Percentiles rank a stretch among this genome's conserved stretches.
Evolutionary conservation across 2,797 vertebrate species (phyloP).

Genomic region (Momotus momota): DNA sequence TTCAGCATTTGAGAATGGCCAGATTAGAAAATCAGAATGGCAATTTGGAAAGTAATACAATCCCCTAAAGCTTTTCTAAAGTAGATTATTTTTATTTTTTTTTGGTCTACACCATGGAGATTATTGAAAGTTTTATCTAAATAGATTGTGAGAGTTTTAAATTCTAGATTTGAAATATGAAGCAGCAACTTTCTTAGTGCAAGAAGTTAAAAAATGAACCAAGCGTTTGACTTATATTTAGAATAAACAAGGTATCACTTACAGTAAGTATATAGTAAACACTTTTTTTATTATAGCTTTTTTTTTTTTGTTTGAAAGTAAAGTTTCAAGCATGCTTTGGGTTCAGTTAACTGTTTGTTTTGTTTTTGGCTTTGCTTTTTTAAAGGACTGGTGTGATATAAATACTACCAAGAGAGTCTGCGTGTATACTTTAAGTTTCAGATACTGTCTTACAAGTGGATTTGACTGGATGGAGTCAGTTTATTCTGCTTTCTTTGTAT

Average conservation of each 20-base stretch:
- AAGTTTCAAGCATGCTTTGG: neutral
- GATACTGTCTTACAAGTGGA: neutral
- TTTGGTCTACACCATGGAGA: neutral
- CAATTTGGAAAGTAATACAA: neutral
- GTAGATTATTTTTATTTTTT: neutral
- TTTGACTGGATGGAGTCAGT: neutral
- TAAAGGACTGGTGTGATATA: neutral
- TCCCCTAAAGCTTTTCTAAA: neutral
- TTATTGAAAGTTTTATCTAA: neutral
- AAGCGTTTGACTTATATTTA: constrained; percentile 16
- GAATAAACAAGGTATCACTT: neutral
- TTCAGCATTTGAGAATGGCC: neutral
- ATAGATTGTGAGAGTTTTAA: neutral
- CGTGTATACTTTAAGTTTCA: neutral
- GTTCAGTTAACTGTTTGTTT: constrained; percentile 26
- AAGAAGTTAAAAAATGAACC: neutral
- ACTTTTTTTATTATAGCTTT: neutral
- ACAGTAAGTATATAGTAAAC: constrained; percentile 8
- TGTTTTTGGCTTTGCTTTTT: neutral
- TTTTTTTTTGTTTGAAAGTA: constrained; percentile 29
- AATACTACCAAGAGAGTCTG: neutral
- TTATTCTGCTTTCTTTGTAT: neutral
- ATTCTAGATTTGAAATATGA: neutral
- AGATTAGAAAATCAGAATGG: neutral
- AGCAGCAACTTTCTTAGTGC: neutral